phyloP scores from a whole-genome alignment of 1,140 invertebrate genomes.

The Drosophila mauritiana region DNA sequence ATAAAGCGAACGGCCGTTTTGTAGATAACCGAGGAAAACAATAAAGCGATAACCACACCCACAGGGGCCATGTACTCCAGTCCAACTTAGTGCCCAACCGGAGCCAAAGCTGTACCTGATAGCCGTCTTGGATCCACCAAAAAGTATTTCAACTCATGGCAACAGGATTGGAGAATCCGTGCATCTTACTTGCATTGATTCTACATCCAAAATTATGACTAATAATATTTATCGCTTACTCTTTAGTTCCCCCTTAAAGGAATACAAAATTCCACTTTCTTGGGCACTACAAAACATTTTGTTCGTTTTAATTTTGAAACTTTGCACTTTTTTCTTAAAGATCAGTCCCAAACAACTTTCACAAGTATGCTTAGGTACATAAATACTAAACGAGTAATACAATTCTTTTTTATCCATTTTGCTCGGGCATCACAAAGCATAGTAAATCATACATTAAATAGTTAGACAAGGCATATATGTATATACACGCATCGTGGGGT shows the following conservation, averaged over 20 bases:
- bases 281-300: constrained; percentile 71
- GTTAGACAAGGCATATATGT: constrained; percentile 36
- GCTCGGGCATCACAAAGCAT: constrained; percentile 51
- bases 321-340: constrained; percentile 42
- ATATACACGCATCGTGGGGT: constrained; percentile 43
- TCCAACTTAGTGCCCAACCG: constrained; percentile 13
- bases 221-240: no score
- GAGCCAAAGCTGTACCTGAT: background rate
- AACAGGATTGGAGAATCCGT: no score
- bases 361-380: constrained; percentile 53
- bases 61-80: constrained; percentile 44
- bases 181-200: no score
- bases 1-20: constrained; percentile 41
- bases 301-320: constrained; percentile 59
- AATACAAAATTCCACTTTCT: constrained; percentile 12
- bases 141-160: no score
- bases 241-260: background rate
- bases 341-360: constrained; percentile 45
- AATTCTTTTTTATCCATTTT: constrained; percentile 50
- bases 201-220: no score
- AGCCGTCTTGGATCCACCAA: no score
- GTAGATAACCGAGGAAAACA: constrained; percentile 53
- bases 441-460: constrained; percentile 43
- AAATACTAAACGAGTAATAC: constrained; percentile 78
- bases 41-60: constrained; percentile 53